Evolutionary conservation across 2,113 vertebrate genomes (phyloP).

Genomic region (Tyrannus savana): DNA sequence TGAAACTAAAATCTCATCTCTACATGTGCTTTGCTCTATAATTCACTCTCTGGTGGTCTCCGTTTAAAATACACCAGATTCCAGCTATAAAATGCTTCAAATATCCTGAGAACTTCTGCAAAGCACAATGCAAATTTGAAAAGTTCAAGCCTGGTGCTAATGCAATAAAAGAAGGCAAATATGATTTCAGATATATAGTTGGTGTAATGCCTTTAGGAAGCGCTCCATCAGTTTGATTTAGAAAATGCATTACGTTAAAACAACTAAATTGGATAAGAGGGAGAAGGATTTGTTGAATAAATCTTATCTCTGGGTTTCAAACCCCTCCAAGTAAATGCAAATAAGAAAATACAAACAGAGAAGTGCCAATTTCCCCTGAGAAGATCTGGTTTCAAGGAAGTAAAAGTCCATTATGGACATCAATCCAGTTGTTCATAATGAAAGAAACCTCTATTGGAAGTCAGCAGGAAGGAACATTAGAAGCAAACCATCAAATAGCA

Average conservation of each 20-base stretch:
- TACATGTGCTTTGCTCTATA: not conserved
- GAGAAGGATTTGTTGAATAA: constrained; percentile 54
- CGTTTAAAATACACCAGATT: not conserved
- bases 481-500: not conserved
- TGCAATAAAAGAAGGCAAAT: constrained; percentile 63
- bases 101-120: constrained; percentile 43
- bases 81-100: constrained; percentile 8
- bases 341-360: constrained; percentile 27
- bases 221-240: constrained; percentile 56
- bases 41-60: not conserved
- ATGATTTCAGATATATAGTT: constrained; percentile 62
- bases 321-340: constrained; percentile 36
- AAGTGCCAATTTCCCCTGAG: constrained; percentile 10
- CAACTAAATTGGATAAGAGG: constrained; percentile 54
- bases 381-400: constrained; percentile 17
- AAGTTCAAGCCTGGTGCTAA: constrained; percentile 62
- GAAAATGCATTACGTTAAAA: constrained; percentile 69
- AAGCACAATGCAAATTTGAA: constrained; percentile 53
- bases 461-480: not conserved
- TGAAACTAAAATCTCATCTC: not conserved
- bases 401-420: constrained; percentile 34
- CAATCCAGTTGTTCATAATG: constrained; percentile 37
- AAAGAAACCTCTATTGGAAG: constrained; percentile 26
- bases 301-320: constrained; percentile 42
- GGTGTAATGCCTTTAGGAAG: constrained; percentile 67